These are phyloP conservation scores for Drosophila neocordata DNA, from an alignment of 1,140 invertebrate species.

Conservation along the genomic window DNA sequence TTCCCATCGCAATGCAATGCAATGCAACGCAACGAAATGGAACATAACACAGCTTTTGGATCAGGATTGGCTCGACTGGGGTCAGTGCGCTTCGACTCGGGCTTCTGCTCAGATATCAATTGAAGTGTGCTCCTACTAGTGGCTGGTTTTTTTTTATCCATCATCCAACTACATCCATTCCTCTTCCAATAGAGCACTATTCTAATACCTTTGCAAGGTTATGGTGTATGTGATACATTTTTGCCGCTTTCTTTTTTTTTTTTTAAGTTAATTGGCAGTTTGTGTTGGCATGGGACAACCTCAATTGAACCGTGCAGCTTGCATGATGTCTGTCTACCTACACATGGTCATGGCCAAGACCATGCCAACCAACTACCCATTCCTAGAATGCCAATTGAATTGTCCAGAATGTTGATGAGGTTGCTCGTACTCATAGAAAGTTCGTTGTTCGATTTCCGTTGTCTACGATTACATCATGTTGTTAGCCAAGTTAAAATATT, in stretches of 20 bases:
- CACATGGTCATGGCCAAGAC: neutral
- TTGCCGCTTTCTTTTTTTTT: constrained; percentile 23
- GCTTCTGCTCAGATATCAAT: neutral
- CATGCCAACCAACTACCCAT: neutral
- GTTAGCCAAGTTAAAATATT: too few relatives aligned
- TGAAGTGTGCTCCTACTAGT: constrained; percentile 23
- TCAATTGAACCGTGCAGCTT: constrained; percentile 8
- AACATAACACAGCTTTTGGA: constrained; percentile 19
- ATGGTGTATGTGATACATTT: constrained; percentile 41
- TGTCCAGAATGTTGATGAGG: constrained; percentile 1
- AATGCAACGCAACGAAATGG: constrained; percentile 29
- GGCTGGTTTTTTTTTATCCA: constrained; percentile 1
- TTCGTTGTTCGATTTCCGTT: neutral
- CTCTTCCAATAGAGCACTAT: constrained; percentile 19
- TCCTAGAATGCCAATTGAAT: constrained; percentile 6
- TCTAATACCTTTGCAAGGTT: constrained; percentile 50
- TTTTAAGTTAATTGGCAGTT: constrained; percentile 76
- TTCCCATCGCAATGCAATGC: constrained; percentile 7
- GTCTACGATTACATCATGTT: neutral
- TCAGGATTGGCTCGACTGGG: neutral
- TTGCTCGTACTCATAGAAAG: neutral
- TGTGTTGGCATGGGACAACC: constrained; percentile 33
- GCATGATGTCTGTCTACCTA: neutral
- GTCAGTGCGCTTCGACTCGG: constrained; percentile 8
- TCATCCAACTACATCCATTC: neutral